Base-by-base conservation (phyloP, 2,797 vertebrate species). In the Phrynocephalus guinanensis region DNA sequence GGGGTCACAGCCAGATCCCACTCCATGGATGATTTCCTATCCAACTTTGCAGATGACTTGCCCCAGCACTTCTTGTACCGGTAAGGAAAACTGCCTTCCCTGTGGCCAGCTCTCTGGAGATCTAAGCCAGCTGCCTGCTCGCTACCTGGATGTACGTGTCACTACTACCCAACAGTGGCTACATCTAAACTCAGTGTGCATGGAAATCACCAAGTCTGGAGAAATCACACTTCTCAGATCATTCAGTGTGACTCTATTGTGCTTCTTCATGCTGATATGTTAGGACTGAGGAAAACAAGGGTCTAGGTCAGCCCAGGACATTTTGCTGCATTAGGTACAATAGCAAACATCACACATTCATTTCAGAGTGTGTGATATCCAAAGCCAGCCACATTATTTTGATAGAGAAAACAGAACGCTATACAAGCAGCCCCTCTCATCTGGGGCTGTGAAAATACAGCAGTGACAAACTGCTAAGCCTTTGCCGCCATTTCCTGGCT, bases 1-100 rank as follows among this genome's bases (percentile, higher is more conserved):
- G 93, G 90, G 28, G 95, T 99, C 82, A 98, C 96, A 1, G 98
- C 98, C 20, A 97, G 96, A 28, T 97, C 98, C 72, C 97, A 98
- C 9, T 84, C 93, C 52, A 93, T 94, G 0, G 94, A 93, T 50
- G 97, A 97, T 83, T 98, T 97, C 92, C 90, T 97, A 90, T 92
- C 56, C 71, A 96, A 94, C 88, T 98, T 97, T 82, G 92, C 95
- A 72, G 93, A 95, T 0, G 96, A 96, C 26, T 95, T 98, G 70
- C 91, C 95, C 72, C 95, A 90, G 72, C 94, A 97, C 87, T 96
- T 97, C 94, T 91, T 98, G 66, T 38, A 88, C 82, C 0, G 90
- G 97, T 97, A 93, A 96, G 93, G 52, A 22, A 71, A 0, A 10
- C 18, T 56, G 4, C 63, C 75, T 88, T 4, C 30, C 48, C 18